Percentiles rank a stretch among this genome's conserved stretches.
Conservation (phyloP, 2,888 invertebrate genomes). For the Tipula vernalis region DNA sequence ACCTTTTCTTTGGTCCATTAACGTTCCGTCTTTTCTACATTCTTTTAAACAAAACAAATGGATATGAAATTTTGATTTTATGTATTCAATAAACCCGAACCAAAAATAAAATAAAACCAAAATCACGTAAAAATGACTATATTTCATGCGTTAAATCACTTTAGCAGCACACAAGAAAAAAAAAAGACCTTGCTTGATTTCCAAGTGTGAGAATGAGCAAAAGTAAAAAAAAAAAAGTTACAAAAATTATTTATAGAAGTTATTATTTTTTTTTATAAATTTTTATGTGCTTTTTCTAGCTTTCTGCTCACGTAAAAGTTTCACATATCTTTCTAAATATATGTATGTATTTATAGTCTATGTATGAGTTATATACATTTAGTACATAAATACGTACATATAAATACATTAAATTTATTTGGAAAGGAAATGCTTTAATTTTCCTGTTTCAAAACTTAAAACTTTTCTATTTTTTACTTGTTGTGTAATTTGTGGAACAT, state of each 20-base stretch:
- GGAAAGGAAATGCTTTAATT: background rate
- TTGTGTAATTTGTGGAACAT: background rate
- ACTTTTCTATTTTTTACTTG: background rate
- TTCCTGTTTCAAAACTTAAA: background rate
- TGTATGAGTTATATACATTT: background rate
- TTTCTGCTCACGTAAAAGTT: background rate
- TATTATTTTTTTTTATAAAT: background rate
- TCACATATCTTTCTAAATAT: background rate
- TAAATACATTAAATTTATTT: background rate
- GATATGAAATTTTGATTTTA: background rate
- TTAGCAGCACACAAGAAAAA: background rate
- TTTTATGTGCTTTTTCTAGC: background rate
- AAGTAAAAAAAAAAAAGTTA: background rate
- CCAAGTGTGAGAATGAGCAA: background rate
- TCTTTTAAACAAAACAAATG: background rate
- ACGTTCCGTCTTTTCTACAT: background rate
- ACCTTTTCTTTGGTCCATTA: constrained; percentile 4
- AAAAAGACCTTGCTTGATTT: background rate
- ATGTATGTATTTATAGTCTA: background rate
- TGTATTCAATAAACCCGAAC: background rate
- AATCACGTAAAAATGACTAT: background rate
- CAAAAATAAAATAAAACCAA: background rate
- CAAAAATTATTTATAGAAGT: background rate
- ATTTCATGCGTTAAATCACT: constrained; percentile 4
- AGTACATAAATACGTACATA: background rate